Evolutionary conservation across 1,140 invertebrate species (phyloP), one percentile per base, ranked within the genome.

Genomic region (Neomicropteryx cornuta): DNA sequence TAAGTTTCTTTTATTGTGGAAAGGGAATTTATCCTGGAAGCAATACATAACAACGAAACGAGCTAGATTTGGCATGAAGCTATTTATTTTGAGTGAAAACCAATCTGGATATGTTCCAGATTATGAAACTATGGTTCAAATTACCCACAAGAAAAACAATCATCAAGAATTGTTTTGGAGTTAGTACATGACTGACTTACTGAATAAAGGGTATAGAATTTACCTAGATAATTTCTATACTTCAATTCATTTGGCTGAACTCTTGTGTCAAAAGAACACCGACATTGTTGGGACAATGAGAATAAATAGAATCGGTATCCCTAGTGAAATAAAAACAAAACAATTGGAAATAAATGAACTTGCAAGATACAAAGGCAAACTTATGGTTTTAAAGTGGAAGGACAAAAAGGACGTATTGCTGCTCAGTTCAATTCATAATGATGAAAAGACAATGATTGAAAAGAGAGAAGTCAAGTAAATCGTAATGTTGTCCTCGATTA

Each of bases 1-100:
- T 42, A 35, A 30, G 27, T 39, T 24, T 38, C 40, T 42, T 39
- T 39, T 42, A 39, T 30, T 38, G 19, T 42, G 35, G 35, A 42
- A 42, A 39, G 34, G 35, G 23, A 39, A 28, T 39, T 28, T 42
- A 3, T 39, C 36, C n/a, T 42, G 40, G 40, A 39, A 39, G 38
- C 35, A 42, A 38, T 42, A 42, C 29, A 39, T 38, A n/a, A 5
- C 40, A 10, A 28, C 35, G 22, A 42, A 42, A 39, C 36, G 40
- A 39, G 35, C 22, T 38, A 14, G 40, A 42, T 42, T 37, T 42
- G 40, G 40, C 28, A 39, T 42, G 17, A 42, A 42, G 20, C 30
- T 35, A 18, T 35, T 18, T 35, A 20, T 35, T 35, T 35, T 35
- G 33, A 35, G 33, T 35, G 33, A 35, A 35, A 35, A 17, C 30